A percentile compares a stretch with the other conserved stretches of the same genome.
These are phyloP conservation scores for Zeuzera pyrina DNA, from an alignment of 2,888 invertebrate genomes.

Conservation along the genomic window DNA sequence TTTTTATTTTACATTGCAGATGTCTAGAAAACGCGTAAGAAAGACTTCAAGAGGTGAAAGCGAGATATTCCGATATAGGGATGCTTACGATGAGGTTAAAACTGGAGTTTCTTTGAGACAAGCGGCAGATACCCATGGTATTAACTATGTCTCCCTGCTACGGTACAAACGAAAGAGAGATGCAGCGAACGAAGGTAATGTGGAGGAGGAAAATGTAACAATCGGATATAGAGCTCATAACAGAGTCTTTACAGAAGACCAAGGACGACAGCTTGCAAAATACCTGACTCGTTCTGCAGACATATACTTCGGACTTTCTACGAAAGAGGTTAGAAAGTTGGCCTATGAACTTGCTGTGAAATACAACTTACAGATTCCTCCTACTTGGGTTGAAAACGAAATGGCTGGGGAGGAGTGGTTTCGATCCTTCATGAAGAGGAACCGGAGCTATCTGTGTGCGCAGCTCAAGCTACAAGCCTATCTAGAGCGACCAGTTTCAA, in stretches of 20 bases:
- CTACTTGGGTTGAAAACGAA: conserved; percentile 3
- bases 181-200: not conserved
- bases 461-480: conserved; percentile 20
- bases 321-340: conserved; percentile 15
- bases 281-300: conserved; percentile 15
- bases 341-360: conserved; percentile 14
- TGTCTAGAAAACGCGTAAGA: not conserved
- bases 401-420: conserved; percentile 13
- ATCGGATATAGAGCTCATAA: conserved; percentile 14
- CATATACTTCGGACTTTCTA: conserved; percentile 19
- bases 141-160: not conserved
- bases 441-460: conserved; percentile 16
- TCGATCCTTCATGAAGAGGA: conserved; percentile 17
- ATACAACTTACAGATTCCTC: not conserved
- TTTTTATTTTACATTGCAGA: no score
- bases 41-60: not conserved
- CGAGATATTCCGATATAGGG: not conserved
- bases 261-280: conserved; percentile 13
- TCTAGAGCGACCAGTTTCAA: conserved; percentile 19
- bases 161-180: not conserved
- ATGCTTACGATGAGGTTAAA: conserved; percentile 1
- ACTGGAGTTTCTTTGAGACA: not conserved
- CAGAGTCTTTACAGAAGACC: conserved; percentile 12
- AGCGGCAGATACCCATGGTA: not conserved
- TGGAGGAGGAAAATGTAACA: not conserved